Evolutionary conservation across 2,888 invertebrate genomes (phyloP).

Genomic region (Diplazon laetatorius): DNA sequence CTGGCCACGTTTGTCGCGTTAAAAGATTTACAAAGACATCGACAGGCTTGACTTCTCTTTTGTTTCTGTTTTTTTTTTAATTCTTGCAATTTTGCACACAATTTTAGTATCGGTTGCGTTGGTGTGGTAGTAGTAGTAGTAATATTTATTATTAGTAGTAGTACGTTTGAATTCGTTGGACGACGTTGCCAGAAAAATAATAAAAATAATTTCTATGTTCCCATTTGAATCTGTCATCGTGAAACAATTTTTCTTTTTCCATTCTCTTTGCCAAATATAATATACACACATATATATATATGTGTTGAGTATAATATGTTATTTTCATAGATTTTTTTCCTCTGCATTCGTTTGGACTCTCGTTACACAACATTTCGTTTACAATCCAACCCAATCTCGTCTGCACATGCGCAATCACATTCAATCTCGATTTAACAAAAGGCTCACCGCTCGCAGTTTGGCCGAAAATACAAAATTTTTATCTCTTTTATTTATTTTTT

Average conservation of each 20-base stretch:
- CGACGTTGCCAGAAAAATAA: slow-evolving; percentile 62
- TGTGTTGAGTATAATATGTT: slow-evolving; percentile 71
- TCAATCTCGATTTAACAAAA: slow-evolving; percentile 59
- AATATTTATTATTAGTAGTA: slow-evolving; percentile 17
- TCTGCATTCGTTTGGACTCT: slow-evolving; percentile 46
- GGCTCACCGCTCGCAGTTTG: slow-evolving; percentile 66
- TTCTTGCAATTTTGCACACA: slow-evolving; percentile 45
- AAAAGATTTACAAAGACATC: slow-evolving; percentile 63
- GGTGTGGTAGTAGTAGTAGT: slow-evolving; percentile 4
- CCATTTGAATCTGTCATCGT: slow-evolving; percentile 52
- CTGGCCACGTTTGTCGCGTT: slow-evolving; percentile 66
- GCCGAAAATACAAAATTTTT: slow-evolving; percentile 65
- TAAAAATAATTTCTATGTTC: slow-evolving; percentile 66
- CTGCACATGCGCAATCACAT: slow-evolving; percentile 58
- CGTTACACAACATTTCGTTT: slow-evolving; percentile 37
- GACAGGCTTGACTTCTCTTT: slow-evolving; percentile 49
- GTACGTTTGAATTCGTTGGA: slow-evolving; percentile 46
- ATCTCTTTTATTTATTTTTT: slow-evolving; percentile 18
- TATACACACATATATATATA: slow-evolving; percentile 38
- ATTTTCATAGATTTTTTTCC: slow-evolving; percentile 67
- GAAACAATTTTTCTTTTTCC: slow-evolving; percentile 49
- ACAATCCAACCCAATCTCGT: slow-evolving; percentile 56
- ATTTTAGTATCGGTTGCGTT: slow-evolving; percentile 37
- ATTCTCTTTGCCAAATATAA: slow-evolving; percentile 59
- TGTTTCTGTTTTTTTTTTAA: slow-evolving; percentile 32